Evolutionary conservation across 2,888 invertebrate species (phyloP).

Genomic region (Pyrrhia umbra): DNA sequence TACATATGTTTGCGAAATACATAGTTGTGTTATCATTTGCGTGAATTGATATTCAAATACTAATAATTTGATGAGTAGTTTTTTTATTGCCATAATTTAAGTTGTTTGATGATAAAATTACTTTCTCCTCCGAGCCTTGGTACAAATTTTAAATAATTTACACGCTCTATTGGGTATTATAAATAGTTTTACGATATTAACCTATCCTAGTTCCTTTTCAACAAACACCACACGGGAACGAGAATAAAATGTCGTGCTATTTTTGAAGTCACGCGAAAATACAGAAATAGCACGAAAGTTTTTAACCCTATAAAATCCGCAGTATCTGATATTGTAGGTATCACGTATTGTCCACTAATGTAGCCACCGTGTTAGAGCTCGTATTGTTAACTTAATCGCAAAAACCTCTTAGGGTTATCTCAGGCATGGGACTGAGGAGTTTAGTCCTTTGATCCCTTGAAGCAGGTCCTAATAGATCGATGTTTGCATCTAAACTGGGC

Average conservation of each 20-base stretch:
- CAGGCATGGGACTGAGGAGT: conserved; percentile 34
- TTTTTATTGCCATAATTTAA: background rate
- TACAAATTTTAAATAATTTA: background rate
- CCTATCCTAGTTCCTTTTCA: background rate
- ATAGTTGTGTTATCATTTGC: no score
- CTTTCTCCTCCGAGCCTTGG: background rate
- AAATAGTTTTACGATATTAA: background rate
- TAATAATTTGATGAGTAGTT: no score
- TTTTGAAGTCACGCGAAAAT: background rate
- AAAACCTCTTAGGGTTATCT: conserved; percentile 57
- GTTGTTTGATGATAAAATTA: background rate
- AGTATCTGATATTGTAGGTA: conserved; percentile 22
- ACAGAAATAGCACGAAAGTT: conserved; percentile 18
- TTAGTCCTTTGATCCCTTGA: conserved; percentile 24
- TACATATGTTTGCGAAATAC: no score
- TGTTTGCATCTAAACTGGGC: conserved; percentile 49
- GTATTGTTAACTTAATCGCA: conserved; percentile 56
- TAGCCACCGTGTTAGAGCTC: conserved; percentile 27
- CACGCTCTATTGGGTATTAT: background rate
- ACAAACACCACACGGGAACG: conserved; percentile 1
- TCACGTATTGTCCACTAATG: conserved; percentile 50
- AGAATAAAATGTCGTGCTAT: background rate
- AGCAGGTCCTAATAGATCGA: conserved; percentile 47
- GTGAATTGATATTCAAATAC: no score
- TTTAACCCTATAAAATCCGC: conserved; percentile 34